Percentiles rank a stretch among this genome's conserved stretches.
These are phyloP conservation scores for Nannobrachium achirus DNA, from an alignment of 2,113 vertebrate genomes.

Conservation along the genomic window DNA sequence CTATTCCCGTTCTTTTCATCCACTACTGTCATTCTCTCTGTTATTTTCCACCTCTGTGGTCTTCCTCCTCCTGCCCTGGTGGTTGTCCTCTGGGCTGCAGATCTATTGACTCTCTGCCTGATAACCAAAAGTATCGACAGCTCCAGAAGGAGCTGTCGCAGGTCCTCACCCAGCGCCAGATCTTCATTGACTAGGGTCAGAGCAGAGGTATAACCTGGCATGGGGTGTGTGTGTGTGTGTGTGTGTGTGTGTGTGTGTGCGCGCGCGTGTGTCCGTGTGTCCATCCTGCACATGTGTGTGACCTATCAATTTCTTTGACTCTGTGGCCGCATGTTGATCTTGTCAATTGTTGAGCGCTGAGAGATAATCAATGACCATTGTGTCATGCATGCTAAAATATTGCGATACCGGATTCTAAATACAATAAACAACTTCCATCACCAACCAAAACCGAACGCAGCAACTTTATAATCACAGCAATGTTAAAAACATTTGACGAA, in stretches of 20 bases:
- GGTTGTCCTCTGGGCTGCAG: slow-evolving; percentile 82
- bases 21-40: slow-evolving; percentile 14
- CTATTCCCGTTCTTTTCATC: neutral
- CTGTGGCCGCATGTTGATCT: too few species aligned
- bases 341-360: too few species aligned
- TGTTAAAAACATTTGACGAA: too few species aligned
- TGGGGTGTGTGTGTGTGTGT: slow-evolving; percentile 22
- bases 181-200: slow-evolving; percentile 95
- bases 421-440: too few species aligned
- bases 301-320: neutral
- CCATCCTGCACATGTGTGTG: slow-evolving; percentile 31
- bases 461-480: too few species aligned
- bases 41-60: slow-evolving; percentile 38
- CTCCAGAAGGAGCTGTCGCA: slow-evolving; percentile 99
- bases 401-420: too few species aligned
- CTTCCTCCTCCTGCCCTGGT: slow-evolving; percentile 57
- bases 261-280: slow-evolving; percentile 17
- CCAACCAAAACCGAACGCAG: too few species aligned
- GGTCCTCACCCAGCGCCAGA: slow-evolving; percentile 99
- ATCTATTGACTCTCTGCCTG: slow-evolving; percentile 98
- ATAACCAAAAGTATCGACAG: slow-evolving; percentile 99
- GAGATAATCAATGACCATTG: neutral
- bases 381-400: neutral
- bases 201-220: slow-evolving; percentile 89
- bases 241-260: slow-evolving; percentile 21